Evolutionary conservation across 2,113 vertebrate species (phyloP), one percentile per base, ranked within the genome.

Genomic region (Phaethon lepturus): DNA sequence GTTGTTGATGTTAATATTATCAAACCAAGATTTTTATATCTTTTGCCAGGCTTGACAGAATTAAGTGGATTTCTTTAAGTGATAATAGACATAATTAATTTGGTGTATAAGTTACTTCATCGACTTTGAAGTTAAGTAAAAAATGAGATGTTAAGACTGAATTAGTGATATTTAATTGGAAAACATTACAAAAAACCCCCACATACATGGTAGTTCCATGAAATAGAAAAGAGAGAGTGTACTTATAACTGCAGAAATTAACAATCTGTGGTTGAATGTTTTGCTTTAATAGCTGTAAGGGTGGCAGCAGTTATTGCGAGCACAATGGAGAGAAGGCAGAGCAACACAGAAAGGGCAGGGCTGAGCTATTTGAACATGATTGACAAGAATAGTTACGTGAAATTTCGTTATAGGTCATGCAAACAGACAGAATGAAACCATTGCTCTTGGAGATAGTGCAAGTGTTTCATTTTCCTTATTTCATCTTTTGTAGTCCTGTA

Each of bases 61-160:
- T 95, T 95, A 88, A 96, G 87, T 95, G 95, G 83, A 78, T 97
- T 96, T 98, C 92, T 97, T 96, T 93, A 89, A 90, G 94, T 85
- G 73, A 93, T 97, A 97, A 97, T 83, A 92, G 96, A 97, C 73
- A 29, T 96, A 93, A 97, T 98, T 98, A 95, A 97, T 97, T 98
- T 96, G 84, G 90, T 90, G 76, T 78, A 63, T 96, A 96, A 93
- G 95, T 89, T 88, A 72, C 80, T 96, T 96, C 14, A 2, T n/a
- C 4, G 80, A 82, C 87, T 94, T 93, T 81, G 80, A 96, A 90
- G 81, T 96, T 86, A 95, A 96, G 82, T 95, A 90, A 96, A 96
- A 97, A 97, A 94, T 67, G 83, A 93, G 92, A 95, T 63, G 80
- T 93, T 92, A 96, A 95, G 96, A 94, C 94, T 67, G 96, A 93